Percentiles rank a stretch among this genome's conserved stretches.
Evolutionary conservation across 2,113 vertebrate genomes (phyloP).

Genomic region (Turnix velox): DNA sequence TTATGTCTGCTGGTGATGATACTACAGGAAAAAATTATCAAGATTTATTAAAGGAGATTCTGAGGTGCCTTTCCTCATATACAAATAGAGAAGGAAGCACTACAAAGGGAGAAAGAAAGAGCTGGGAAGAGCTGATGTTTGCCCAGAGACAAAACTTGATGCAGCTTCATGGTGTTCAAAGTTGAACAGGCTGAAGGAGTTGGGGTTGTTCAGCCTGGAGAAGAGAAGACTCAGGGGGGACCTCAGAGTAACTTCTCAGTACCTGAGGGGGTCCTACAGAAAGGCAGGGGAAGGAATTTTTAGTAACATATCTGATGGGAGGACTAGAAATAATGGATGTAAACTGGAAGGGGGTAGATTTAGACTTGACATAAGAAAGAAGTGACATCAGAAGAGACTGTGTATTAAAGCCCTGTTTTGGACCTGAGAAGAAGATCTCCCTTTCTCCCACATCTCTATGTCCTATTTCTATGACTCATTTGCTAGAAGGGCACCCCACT

Average conservation of each 20-base stretch:
- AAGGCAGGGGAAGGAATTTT: too few species aligned
- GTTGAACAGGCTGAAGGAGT: too few species aligned
- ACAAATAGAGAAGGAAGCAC: not conserved
- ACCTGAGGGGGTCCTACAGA: too few species aligned
- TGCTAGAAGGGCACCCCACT: not conserved
- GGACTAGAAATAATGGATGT: too few species aligned
- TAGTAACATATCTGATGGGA: too few species aligned
- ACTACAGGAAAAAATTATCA: not conserved
- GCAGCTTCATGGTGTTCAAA: not conserved
- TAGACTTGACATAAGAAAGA: too few species aligned
- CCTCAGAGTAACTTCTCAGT: too few species aligned
- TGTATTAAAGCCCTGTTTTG: not conserved
- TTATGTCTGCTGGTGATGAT: not conserved
- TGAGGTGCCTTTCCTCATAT: not conserved
- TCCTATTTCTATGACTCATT: accelerated
- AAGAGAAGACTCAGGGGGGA: too few species aligned
- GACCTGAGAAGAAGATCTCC: not conserved
- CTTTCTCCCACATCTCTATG: not conserved
- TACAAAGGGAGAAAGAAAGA: not conserved
- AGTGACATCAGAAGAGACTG: not conserved
- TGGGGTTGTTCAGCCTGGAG: too few species aligned
- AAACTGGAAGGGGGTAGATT: too few species aligned
- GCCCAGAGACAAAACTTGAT: not conserved
- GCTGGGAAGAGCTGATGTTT: not conserved
- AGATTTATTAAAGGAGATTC: not conserved